Conservation (phyloP, 2,797 vertebrate species). For the Silurus lanzhouensis region DNA sequence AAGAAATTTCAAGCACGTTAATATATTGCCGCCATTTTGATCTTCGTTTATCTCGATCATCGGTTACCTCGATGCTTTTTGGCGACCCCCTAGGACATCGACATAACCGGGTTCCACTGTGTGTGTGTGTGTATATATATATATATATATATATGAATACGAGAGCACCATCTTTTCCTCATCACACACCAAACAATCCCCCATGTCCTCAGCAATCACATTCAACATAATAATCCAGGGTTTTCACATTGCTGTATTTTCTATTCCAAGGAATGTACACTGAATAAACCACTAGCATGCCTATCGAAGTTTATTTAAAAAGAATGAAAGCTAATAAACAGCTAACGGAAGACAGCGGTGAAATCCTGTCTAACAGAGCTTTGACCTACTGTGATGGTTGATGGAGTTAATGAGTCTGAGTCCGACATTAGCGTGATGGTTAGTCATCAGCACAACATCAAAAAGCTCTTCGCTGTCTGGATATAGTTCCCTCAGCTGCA, state of each 20-base stretch:
- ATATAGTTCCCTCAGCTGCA: constrained; percentile 84
- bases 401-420: constrained; percentile 95
- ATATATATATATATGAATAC: neutral
- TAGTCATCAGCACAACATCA: constrained; percentile 94
- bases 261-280: neutral
- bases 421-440: constrained; percentile 92
- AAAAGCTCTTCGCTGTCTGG: constrained; percentile 92
- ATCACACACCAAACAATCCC: neutral
- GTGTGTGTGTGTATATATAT: no score
- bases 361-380: neutral
- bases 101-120: no score
- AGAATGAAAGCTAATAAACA: neutral
- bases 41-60: no score
- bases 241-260: neutral
- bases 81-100: no score
- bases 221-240: neutral
- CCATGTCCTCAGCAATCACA: neutral
- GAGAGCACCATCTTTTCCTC: no score
- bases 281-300: neutral
- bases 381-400: constrained; percentile 88
- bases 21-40: no score
- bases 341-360: neutral
- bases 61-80: no score
- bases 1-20: no score
- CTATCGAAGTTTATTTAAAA: neutral